Evolutionary conservation across 1,140 invertebrate species (phyloP), one percentile per base, ranked within the genome.

Genomic region (Philopotamus ludificatus): DNA sequence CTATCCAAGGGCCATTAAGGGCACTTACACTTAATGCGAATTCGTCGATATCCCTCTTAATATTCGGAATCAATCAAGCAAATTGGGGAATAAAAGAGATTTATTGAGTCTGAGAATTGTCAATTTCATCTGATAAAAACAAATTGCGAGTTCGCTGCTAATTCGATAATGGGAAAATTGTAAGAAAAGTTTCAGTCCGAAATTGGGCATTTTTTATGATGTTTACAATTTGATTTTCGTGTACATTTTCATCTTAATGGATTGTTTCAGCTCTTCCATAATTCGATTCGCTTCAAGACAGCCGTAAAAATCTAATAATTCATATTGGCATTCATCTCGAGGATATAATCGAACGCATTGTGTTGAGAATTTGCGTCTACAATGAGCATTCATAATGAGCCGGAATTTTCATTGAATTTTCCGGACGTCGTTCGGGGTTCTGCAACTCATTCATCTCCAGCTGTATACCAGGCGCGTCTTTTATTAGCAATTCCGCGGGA

Each of bases 401-500:
- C 57, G 57, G 57, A 60, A 60, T 47, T 60, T 58, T 60, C 57
- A 47, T 60, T 60, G 57, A 60, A 42, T 28, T 39, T n/a, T 7
- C 26, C 8, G 34, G 54, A 9, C 23, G 57, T 42, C 57, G 44
- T 60, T 60, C 47, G 47, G 47, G 28, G 57, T 47, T 60, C 51
- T 34, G 42, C 57, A 41, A 42, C 42, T 60, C 57, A 60, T 60
- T 60, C 57, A 47, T 47, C 57, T 60, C 28, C 44, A 34, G 22
- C 44, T 60, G 44, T 60, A 42, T 60, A 25, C 25, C 45, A 22
- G 16, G 7, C 18, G 51, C 9, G 25, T 44, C 57, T 23, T 60
- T 60, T 60, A 60, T 60, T 60, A 60, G 57, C 42, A 41, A 60
- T 60, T 60, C 21, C 23, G 42, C 57, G 57, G n/a, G n/a, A n/a